Percentiles rank a stretch among this genome's conserved stretches.
Evolutionary conservation across 2,113 vertebrate species (phyloP).

Genomic region (Himantopus leucocephalus): DNA sequence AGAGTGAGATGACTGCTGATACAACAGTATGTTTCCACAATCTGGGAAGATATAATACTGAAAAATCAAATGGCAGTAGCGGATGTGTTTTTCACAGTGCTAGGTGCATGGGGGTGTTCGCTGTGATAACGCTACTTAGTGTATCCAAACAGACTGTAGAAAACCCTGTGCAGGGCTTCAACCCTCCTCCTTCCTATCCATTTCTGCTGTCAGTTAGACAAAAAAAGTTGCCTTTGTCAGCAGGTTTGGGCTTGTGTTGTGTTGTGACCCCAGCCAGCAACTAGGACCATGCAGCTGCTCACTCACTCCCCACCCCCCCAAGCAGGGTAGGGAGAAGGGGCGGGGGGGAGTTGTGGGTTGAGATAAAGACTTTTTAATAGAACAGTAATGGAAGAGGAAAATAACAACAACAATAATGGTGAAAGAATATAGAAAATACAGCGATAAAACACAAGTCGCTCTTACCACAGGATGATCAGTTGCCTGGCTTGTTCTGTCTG

Average conservation of each 20-base stretch:
- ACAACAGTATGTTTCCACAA: rapidly evolving
- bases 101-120: not conserved
- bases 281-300: too few relatives aligned
- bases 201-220: not conserved
- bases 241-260: not conserved
- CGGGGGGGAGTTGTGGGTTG: too few relatives aligned
- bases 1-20: not conserved
- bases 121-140: not conserved
- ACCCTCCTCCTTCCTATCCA: not conserved
- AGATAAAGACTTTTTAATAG: too few relatives aligned
- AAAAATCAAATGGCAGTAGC: not conserved
- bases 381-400: too few relatives aligned
- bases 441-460: too few relatives aligned
- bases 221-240: not conserved
- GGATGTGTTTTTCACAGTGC: not conserved
- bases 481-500: too few relatives aligned
- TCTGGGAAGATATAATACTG: rapidly evolving
- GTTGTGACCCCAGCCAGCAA: too few relatives aligned
- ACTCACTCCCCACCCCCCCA: too few relatives aligned
- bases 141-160: not conserved
- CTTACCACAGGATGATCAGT: too few relatives aligned
- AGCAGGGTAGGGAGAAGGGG: too few relatives aligned
- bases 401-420: too few relatives aligned
- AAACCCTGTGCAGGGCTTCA: not conserved
- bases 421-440: too few relatives aligned